A percentile compares a stretch with the other conserved stretches of the same genome.
Evolutionary conservation across 1,140 invertebrate species (phyloP).

Genomic region (Brachionus paranguensis): DNA sequence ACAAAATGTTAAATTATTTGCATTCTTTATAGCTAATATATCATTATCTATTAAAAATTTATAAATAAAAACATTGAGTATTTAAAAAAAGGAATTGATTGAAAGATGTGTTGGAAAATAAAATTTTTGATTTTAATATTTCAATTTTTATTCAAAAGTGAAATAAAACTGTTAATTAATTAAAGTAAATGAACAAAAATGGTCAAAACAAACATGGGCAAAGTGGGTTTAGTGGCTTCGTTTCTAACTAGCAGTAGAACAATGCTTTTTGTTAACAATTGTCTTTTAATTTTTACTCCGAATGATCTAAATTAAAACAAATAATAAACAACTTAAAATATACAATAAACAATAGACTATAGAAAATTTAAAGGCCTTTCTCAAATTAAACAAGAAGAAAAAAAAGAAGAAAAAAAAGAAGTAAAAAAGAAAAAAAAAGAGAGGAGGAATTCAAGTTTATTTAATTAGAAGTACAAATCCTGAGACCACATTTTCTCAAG

Average conservation of each 20-base stretch:
- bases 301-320: background rate
- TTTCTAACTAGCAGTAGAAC: background rate
- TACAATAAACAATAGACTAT: background rate
- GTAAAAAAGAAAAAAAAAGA: background rate
- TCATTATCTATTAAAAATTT: too few relatives aligned
- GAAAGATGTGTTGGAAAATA: too few relatives aligned
- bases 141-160: too few relatives aligned
- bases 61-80: too few relatives aligned
- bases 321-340: background rate
- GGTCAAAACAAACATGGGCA: background rate
- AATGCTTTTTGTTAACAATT: background rate
- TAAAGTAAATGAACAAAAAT: background rate
- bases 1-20: too few relatives aligned
- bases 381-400: background rate
- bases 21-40: too few relatives aligned
- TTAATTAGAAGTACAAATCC: background rate
- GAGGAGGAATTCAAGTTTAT: background rate
- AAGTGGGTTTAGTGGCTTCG: background rate
- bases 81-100: too few relatives aligned
- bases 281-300: background rate
- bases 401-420: background rate
- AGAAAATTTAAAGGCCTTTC: background rate
- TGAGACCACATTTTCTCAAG: background rate
- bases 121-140: too few relatives aligned
- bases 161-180: background rate